These are phyloP conservation scores for Brenthis hecate DNA, from an alignment of 2,888 invertebrate genomes.

Conservation along the genomic window DNA sequence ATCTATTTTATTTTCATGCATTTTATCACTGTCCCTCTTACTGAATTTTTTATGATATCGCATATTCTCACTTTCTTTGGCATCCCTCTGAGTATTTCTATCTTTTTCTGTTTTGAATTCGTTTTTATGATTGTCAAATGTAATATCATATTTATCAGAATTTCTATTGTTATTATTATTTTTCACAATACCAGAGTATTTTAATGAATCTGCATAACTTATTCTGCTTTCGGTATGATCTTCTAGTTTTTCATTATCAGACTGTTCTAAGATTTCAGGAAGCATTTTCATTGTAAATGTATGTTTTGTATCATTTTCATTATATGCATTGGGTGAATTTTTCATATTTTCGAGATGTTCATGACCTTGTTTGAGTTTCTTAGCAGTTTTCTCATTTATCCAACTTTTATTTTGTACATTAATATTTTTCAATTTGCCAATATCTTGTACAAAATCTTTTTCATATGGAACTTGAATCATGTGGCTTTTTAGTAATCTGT, in stretches of 20 bases:
- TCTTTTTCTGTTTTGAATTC: too few relatives aligned
- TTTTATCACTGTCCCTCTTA: slow-evolving; percentile 43
- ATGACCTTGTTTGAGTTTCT: slow-evolving; percentile 57
- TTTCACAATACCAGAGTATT: too few relatives aligned
- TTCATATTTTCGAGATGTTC: slow-evolving; percentile 48
- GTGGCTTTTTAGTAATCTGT: slow-evolving; percentile 47
- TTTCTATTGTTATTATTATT: too few relatives aligned
- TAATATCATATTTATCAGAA: too few relatives aligned
- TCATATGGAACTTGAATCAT: slow-evolving; percentile 54
- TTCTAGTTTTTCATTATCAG: too few relatives aligned
- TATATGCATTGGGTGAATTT: slow-evolving; percentile 28
- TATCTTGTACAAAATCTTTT: slow-evolving; percentile 62
- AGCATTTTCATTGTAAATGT: neutral
- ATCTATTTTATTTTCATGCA: slow-evolving; percentile 5
- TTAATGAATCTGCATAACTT: too few relatives aligned
- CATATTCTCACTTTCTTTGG: neutral
- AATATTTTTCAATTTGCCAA: slow-evolving; percentile 62
- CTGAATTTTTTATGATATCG: neutral
- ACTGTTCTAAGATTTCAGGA: neutral
- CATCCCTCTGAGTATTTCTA: too few relatives aligned
- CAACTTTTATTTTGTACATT: slow-evolving; percentile 72
- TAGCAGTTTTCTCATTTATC: slow-evolving; percentile 66
- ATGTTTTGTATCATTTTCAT: slow-evolving; percentile 3
- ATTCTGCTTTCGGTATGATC: too few relatives aligned
- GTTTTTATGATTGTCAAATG: too few relatives aligned